phyloP scores from a whole-genome alignment of 2,113 vertebrate species.

The Gavia stellata region DNA sequence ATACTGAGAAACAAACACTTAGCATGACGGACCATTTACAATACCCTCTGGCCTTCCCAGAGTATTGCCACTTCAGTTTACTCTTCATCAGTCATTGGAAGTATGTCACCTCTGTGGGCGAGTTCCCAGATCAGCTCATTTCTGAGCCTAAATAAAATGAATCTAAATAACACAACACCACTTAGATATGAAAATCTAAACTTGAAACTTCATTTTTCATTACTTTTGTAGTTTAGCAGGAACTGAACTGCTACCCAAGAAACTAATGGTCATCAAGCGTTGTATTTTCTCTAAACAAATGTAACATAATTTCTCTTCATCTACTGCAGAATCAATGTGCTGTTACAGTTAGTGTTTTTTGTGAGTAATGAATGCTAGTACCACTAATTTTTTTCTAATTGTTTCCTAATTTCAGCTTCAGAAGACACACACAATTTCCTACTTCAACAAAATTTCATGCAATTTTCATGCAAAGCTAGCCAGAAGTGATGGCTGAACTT shows the following conservation, averaged over 20 bases:
- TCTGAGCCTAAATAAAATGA: not conserved
- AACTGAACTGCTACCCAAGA: not conserved
- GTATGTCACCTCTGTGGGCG: not conserved
- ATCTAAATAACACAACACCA: not conserved
- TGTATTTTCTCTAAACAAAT: not conserved
- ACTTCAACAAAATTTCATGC: not conserved
- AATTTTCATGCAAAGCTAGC: not conserved
- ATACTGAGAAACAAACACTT: not conserved
- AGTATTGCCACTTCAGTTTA: not conserved
- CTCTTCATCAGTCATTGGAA: constrained; percentile 4
- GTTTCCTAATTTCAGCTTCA: not conserved
- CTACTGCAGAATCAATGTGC: not conserved
- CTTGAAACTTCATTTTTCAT: not conserved
- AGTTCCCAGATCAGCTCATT: not conserved
- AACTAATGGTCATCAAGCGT: not conserved
- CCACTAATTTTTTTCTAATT: not conserved
- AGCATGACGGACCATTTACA: not conserved
- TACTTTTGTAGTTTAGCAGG: not conserved
- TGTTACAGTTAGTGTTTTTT: not conserved
- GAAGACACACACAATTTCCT: not conserved
- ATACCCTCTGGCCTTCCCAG: not conserved
- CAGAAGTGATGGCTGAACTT: not conserved
- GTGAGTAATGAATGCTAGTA: not conserved
- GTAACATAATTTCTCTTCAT: not conserved
- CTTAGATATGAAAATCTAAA: not conserved